phyloP scores from a whole-genome alignment of 2,888 invertebrate genomes.

The Cynaeus angustus region DNA sequence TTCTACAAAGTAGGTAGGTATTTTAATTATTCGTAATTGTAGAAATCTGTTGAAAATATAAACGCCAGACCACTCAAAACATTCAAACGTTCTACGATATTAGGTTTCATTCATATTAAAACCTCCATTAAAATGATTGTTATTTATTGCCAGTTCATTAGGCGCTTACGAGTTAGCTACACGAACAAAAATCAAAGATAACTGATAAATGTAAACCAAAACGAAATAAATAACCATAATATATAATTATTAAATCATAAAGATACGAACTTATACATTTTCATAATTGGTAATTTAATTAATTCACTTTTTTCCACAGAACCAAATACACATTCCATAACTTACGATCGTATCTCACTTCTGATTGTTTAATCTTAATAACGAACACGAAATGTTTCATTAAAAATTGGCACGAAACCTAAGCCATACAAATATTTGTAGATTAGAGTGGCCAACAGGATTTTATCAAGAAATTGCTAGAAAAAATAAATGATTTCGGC shows the following conservation, averaged over 20 bases:
- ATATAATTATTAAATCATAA: slow-evolving; percentile 33
- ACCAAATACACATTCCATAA: neutral
- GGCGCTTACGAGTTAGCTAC: slow-evolving; percentile 28
- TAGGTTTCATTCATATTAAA: slow-evolving; percentile 24
- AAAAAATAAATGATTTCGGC: slow-evolving; percentile 10
- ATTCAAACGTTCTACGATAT: slow-evolving; percentile 19
- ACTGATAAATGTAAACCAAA: slow-evolving; percentile 23
- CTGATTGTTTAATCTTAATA: slow-evolving; percentile 28
- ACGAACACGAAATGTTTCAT: slow-evolving; percentile 18
- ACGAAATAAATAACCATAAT: slow-evolving; percentile 31
- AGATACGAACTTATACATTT: slow-evolving; percentile 17
- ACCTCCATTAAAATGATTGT: slow-evolving; percentile 18
- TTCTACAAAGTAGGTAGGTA: neutral
- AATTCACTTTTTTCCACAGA: slow-evolving; percentile 18
- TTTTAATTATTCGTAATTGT: slow-evolving; percentile 4
- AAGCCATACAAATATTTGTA: neutral
- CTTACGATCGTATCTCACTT: slow-evolving; percentile 5
- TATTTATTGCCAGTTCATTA: slow-evolving; percentile 11
- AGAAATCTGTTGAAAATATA: slow-evolving; percentile 8
- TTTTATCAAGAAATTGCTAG: slow-evolving; percentile 13
- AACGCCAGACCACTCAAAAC: neutral
- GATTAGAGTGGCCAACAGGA: neutral
- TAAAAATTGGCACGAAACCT: slow-evolving; percentile 22
- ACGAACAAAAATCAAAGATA: slow-evolving; percentile 23
- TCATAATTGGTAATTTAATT: slow-evolving; percentile 34